Percentiles rank a stretch among this genome's conserved stretches.
Conservation (phyloP, 2,113 vertebrate species). For the Rattus norvegicus region DNA sequence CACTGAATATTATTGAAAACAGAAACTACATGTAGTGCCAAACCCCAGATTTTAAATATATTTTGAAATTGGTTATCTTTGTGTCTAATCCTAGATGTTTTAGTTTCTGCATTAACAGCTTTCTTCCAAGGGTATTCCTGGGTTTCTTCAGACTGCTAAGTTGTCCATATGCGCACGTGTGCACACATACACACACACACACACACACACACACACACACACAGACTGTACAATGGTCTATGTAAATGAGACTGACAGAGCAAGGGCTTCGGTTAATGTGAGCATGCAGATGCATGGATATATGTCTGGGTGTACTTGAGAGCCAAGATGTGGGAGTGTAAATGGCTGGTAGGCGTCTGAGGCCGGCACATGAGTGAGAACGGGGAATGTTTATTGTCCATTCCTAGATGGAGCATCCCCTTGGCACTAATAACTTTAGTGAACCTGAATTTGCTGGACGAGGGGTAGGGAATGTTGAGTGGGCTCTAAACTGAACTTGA, state of each 20-base stretch:
- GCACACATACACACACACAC: not conserved
- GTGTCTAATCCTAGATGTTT: slow-evolving; percentile 21
- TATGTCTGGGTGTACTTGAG: not conserved
- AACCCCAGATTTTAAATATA: not conserved
- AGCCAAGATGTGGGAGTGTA: not conserved
- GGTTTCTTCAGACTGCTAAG: not conserved
- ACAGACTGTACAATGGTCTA: not conserved
- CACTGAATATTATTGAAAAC: not conserved
- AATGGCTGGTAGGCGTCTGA: not conserved
- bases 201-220: not conserved
- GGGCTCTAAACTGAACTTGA: slow-evolving; percentile 15
- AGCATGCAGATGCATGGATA: not conserved
- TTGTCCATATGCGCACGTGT: not conserved
- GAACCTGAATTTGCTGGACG: not conserved
- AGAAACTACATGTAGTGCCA: not conserved
- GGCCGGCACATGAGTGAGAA: not conserved
- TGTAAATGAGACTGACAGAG: not conserved
- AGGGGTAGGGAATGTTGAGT: not conserved
- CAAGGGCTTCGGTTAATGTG: not conserved
- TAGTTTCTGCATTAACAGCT: not conserved
- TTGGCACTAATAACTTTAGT: not conserved
- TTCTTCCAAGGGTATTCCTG: not conserved
- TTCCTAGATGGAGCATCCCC: not conserved
- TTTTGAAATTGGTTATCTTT: slow-evolving; percentile 44
- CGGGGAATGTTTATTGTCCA: not conserved